Evolutionary conservation across 2,888 invertebrate genomes (phyloP).

Genomic region (Conchocele bisecta): DNA sequence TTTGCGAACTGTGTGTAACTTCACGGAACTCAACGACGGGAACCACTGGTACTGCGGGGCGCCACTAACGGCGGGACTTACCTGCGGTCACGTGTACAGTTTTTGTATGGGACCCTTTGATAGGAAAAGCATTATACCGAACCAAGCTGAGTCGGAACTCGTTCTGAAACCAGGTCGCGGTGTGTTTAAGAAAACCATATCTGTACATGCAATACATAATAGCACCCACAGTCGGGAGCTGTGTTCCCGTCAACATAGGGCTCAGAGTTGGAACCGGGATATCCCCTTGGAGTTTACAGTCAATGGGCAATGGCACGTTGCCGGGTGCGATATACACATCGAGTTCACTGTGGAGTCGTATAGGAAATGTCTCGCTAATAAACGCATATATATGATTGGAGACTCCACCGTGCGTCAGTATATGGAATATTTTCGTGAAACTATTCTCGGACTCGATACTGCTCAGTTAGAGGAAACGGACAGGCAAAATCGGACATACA

Average conservation of each 20-base stretch:
- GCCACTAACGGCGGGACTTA: conserved; percentile 19
- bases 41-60: conserved; percentile 45
- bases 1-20: conserved; percentile 36
- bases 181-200: conserved; percentile 2
- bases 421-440: conserved; percentile 23
- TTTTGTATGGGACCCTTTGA: too few relatives aligned
- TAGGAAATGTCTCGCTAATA: conserved; percentile 39
- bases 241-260: too few relatives aligned
- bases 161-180: conserved; percentile 31
- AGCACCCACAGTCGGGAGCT: too few relatives aligned
- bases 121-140: too few relatives aligned
- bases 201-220: too few relatives aligned
- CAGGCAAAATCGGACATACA: too few relatives aligned
- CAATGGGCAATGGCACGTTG: conserved; percentile 8
- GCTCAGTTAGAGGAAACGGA: conserved; percentile 14
- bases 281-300: too few relatives aligned
- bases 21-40: conserved; percentile 32
- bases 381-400: conserved; percentile 33
- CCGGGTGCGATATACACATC: conserved; percentile 10
- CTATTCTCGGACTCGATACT: conserved; percentile 5
- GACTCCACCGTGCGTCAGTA: conserved; percentile 48
- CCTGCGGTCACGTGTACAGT: too few relatives aligned
- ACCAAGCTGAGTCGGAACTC: too few relatives aligned
- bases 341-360: background rate
- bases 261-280: too few relatives aligned